phyloP scores from a whole-genome alignment of 1,140 invertebrate genomes.

The Trachymyrmex septentrionalis region DNA sequence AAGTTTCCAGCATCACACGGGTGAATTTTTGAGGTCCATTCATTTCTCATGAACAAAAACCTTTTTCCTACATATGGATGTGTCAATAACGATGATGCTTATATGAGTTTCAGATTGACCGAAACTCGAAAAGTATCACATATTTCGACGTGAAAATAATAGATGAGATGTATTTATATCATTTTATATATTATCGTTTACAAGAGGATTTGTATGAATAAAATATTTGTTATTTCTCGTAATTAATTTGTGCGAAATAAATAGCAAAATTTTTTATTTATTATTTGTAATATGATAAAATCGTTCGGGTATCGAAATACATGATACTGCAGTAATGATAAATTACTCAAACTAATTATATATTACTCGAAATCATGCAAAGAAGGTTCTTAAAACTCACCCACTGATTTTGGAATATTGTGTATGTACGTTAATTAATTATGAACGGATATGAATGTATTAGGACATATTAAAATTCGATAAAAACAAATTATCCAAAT shows the following conservation, averaged over 20 bases:
- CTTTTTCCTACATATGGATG: slow-evolving; percentile 13
- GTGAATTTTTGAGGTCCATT: slow-evolving; percentile 38
- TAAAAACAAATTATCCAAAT: slow-evolving; percentile 33
- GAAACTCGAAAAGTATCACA: not conserved
- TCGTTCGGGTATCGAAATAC: not conserved
- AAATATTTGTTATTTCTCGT: slow-evolving; percentile 3
- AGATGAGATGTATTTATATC: not conserved
- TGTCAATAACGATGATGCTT: slow-evolving; percentile 3
- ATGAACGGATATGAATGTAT: slow-evolving; percentile 10
- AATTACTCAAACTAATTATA: not conserved
- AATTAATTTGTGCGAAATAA: not conserved
- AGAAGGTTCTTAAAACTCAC: not conserved
- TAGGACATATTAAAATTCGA: slow-evolving; percentile 26
- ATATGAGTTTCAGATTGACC: slow-evolving; percentile 15
- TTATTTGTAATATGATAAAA: not conserved
- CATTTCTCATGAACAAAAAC: not conserved
- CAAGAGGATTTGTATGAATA: not conserved
- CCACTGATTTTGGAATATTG: slow-evolving; percentile 1
- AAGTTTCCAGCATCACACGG: slow-evolving; percentile 31
- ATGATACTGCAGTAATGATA: not conserved
- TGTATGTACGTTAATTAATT: slow-evolving; percentile 37
- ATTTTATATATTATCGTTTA: not conserved
- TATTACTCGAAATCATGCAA: not conserved
- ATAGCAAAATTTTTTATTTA: not conserved
- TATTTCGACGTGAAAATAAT: not conserved